phyloP scores from a whole-genome alignment of 2,113 vertebrate species.

The Puntigrus tetrazona region DNA sequence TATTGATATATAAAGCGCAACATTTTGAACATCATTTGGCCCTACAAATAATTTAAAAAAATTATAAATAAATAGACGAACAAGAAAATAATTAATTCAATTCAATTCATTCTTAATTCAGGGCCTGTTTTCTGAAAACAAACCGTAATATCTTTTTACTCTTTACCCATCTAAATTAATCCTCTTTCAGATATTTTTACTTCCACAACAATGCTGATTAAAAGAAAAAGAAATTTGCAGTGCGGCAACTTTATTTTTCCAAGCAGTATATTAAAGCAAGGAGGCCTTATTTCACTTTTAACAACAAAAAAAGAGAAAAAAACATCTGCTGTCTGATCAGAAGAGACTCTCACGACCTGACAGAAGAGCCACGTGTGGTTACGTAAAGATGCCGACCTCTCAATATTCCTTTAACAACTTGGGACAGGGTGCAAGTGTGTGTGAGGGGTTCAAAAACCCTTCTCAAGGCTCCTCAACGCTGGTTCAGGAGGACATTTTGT shows the following conservation, averaged over 20 bases:
- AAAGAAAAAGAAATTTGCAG: background rate
- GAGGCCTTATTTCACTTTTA: background rate
- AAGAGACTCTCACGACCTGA: background rate
- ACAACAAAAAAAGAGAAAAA: no score
- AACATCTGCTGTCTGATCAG: background rate
- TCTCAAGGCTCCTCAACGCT: constrained; percentile 2
- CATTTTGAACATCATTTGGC: no score
- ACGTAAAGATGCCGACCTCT: background rate
- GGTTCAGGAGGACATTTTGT: constrained; percentile 48
- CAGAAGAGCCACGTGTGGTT: background rate
- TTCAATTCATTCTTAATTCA: no score
- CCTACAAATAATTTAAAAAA: no score
- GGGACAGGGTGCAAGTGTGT: constrained; percentile 13
- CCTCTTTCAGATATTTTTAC: background rate
- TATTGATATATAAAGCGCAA: no score
- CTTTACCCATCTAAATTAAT: background rate
- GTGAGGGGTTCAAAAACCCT: constrained; percentile 28
- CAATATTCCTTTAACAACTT: background rate
- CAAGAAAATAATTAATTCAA: no score
- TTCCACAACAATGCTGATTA: background rate
- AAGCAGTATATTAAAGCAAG: background rate
- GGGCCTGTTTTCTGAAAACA: background rate
- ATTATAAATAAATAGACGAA: no score
- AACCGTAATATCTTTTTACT: background rate
- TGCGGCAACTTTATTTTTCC: background rate